phyloP scores from a whole-genome alignment of 2,113 vertebrate genomes.

The Bagarius yarrelli region DNA sequence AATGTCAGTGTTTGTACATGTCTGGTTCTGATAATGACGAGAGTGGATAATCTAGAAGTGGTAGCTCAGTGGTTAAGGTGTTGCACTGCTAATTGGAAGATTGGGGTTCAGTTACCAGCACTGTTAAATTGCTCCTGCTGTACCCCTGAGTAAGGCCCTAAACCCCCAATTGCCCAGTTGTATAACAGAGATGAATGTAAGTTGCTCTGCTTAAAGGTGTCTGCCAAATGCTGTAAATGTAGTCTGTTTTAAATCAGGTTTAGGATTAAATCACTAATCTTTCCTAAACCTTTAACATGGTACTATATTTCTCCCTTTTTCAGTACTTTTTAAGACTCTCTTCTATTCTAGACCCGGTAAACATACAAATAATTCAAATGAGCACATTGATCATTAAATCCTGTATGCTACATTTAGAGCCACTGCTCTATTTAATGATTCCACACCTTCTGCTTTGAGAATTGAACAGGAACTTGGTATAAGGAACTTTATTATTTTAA shows the following conservation, averaged over 20 bases:
- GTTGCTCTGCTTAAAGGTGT: too few species aligned
- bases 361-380: not conserved
- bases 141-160: too few species aligned
- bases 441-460: constrained; percentile 7
- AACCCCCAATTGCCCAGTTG: too few species aligned
- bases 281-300: not conserved
- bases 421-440: not conserved
- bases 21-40: too few species aligned
- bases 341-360: not conserved
- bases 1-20: too few species aligned
- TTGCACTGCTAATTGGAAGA: too few species aligned
- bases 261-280: not conserved
- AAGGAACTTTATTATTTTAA: not conserved
- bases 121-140: too few species aligned
- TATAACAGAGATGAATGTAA: too few species aligned
- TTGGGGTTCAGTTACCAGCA: too few species aligned
- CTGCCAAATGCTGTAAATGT: not conserved
- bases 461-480: not conserved
- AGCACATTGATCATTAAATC: not conserved
- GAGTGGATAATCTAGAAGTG: too few species aligned
- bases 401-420: not conserved
- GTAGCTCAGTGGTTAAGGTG: too few species aligned
- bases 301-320: not conserved
- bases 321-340: not conserved
- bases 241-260: not conserved